These are phyloP conservation scores for Macheiramphus alcinus DNA, from an alignment of 2,113 vertebrate genomes.

Conservation along the genomic window DNA sequence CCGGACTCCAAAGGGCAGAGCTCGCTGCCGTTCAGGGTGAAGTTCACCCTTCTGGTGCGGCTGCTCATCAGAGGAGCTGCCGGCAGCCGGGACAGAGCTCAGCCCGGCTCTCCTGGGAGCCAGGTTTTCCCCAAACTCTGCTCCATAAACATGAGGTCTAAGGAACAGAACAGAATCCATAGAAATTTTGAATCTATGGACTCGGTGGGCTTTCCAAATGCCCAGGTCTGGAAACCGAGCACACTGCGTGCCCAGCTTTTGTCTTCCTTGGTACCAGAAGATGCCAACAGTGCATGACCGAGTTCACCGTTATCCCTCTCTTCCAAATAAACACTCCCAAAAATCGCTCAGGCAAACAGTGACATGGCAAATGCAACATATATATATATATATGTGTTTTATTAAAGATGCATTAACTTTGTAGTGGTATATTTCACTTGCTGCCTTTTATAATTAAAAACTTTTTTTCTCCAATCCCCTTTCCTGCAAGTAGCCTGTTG, in stretches of 20 bases:
- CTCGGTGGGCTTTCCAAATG: accelerated
- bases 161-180: accelerated
- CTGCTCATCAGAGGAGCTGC: neutral
- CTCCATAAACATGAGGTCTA: neutral
- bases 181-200: accelerated
- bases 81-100: neutral
- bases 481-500: constrained; percentile 74
- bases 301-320: neutral
- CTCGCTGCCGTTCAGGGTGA: neutral
- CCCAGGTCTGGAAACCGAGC: neutral
- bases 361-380: neutral
- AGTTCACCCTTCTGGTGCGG: neutral
- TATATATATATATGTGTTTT: neutral
- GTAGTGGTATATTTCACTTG: constrained; percentile 20
- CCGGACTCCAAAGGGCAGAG: constrained; percentile 23
- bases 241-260: neutral
- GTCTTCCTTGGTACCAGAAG: neutral
- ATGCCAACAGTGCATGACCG: accelerated
- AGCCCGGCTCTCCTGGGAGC: neutral
- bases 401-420: constrained; percentile 40
- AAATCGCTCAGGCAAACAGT: neutral
- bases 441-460: constrained; percentile 76
- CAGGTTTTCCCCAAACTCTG: neutral
- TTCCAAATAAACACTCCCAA: neutral
- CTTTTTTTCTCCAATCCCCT: constrained; percentile 48